Base-by-base conservation (phyloP, 2,113 vertebrate species). In the Anguilla japonica region DNA sequence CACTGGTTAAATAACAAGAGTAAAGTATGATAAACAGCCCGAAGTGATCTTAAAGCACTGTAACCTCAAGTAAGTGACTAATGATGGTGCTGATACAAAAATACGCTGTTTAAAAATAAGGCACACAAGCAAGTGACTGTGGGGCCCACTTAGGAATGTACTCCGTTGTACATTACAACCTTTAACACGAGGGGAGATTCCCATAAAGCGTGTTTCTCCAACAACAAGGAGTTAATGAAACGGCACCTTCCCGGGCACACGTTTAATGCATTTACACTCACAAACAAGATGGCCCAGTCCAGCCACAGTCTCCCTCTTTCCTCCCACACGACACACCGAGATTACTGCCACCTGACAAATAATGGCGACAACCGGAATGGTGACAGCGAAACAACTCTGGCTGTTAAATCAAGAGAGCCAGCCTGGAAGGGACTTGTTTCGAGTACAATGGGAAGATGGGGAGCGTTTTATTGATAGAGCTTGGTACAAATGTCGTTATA, bases 391-490 rank as follows among this genome's bases (percentile, higher is more conserved):
- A 89, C 87, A 60, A 82, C 81, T 88, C 71, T 82, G 85, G 81
- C 88, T 89, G 89, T 40, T 26, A 87, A 88, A 63, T 89, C 82
- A 83, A 83, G 83, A 92, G 20, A 88, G 89, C 88, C 87, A 90
- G 91, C 89, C 79, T 88, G 82, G 56, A 63, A 87, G 89, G 89
- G 91, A 93, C 88, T 89, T 89, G 91, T 90, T 89, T 89, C 71
- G 85, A 56, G 89, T 41, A 85, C 89, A 84, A 79, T 60, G 46
- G 90, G 89, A 92, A 83, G 84, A 75, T 34, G 90, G 88, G 87
- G 85, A 91, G 87, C 88, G 53, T 90, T 85, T 90, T 92, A 91
- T 90, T 89, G 90, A 91, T 75, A 85, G 89, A 88, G 86, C 83
- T 8, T 88, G 85, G 89, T 82, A 90, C 88, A 86, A 91, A 89